Conservation (phyloP, 2,797 vertebrate genomes). For the Characodon lateralis region DNA sequence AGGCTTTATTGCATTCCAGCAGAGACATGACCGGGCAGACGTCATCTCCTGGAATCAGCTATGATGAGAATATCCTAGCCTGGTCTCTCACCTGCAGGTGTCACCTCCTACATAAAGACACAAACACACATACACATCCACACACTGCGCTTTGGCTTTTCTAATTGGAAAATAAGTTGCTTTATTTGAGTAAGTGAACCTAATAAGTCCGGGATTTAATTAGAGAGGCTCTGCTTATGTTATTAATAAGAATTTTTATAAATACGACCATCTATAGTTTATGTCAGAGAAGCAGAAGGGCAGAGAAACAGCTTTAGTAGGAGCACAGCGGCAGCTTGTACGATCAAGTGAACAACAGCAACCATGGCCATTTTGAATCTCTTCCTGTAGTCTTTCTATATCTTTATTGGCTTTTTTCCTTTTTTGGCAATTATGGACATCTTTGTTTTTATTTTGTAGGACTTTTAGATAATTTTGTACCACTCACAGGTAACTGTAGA, state of each 20-base stretch:
- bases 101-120: conserved; percentile 10
- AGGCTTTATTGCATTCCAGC: conserved; percentile 64
- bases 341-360: not conserved
- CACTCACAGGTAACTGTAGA: not conserved
- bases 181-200: conserved; percentile 32
- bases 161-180: conserved; percentile 26
- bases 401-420: not conserved
- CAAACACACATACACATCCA: not conserved
- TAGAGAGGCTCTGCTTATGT: conserved; percentile 22
- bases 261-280: conserved; percentile 2
- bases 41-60: conserved; percentile 49
- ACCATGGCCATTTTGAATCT: not conserved
- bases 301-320: conserved; percentile 17
- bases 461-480: not conserved
- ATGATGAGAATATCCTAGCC: conserved; percentile 43
- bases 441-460: not conserved
- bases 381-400: not conserved
- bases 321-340: not conserved
- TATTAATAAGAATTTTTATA: conserved; percentile 29
- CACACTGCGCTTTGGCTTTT: conserved; percentile 14
- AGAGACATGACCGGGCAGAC: conserved; percentile 38
- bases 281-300: conserved; percentile 1
- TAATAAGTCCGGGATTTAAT: conserved; percentile 32
- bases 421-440: not conserved
- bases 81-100: conserved; percentile 37